phyloP scores from a whole-genome alignment of 23 tunicate genomes.

The Diplosoma virens region DNA sequence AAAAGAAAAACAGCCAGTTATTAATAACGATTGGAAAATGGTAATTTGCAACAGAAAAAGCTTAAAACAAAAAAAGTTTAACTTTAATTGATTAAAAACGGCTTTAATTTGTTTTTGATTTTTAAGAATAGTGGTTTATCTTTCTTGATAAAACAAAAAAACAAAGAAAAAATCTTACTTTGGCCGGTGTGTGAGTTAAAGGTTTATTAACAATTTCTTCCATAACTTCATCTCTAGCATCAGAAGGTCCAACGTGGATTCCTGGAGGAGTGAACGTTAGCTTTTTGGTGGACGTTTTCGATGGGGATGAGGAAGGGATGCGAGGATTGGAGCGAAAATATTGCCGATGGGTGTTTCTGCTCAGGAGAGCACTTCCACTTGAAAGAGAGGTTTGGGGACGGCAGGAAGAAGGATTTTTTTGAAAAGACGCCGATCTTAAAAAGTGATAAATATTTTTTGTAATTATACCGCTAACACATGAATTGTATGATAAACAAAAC shows the following conservation, averaged over 20 bases:
- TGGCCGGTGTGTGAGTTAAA: constrained; percentile 33
- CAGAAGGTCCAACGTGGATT: constrained; percentile 50
- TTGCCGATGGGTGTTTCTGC: constrained; percentile 1
- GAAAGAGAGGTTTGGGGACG: constrained; percentile 68
- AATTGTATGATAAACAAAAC: too few relatives aligned
- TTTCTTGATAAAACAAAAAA: too few relatives aligned
- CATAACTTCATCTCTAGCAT: constrained; percentile 84
- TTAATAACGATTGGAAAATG: too few relatives aligned
- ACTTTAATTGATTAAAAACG: too few relatives aligned
- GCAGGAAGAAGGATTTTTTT: background rate
- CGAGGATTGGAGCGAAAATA: constrained; percentile 11
- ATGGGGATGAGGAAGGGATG: constrained; percentile 5
- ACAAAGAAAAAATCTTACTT: too few relatives aligned
- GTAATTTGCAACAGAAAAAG: too few relatives aligned
- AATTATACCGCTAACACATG: background rate
- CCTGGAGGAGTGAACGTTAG: constrained; percentile 80
- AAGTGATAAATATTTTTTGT: background rate
- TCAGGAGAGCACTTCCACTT: constrained; percentile 8
- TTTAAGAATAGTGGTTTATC: too few relatives aligned
- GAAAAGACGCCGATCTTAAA: constrained; percentile 20
- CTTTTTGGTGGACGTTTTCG: constrained; percentile 53
- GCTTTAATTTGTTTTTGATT: too few relatives aligned
- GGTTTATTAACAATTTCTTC: constrained; percentile 80
- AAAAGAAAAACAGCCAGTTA: too few relatives aligned
- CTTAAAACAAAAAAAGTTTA: too few relatives aligned